Base-by-base conservation (phyloP, 2,888 invertebrate genomes). In the Eledona agricola region DNA sequence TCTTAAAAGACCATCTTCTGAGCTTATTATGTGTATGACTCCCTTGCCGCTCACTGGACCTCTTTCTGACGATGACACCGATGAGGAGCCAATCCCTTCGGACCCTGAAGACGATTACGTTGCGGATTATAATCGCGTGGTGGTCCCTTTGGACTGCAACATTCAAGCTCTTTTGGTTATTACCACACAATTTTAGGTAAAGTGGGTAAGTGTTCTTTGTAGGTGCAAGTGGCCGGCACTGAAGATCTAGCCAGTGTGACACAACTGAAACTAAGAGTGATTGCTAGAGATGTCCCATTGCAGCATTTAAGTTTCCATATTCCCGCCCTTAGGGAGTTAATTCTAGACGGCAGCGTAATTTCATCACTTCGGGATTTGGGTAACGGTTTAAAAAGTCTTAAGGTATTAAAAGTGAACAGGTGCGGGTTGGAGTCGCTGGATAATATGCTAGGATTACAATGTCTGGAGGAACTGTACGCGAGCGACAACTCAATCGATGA, bases 281-380 rank as follows among this genome's bases (percentile, higher is more conserved):
- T 88, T 4, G 83, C 87, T 0, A 81, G 83, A 50, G 80, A 83
- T 45, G 79, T 86, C 3, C 85, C 86, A 10, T 69, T 88, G 26
- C 83, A 87, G 25, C 77, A 87, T 12, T 74, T 88, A 0, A 80
- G 83, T 25, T 74, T 83, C 1, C 81, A 86, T 42, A 79, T 83
- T 25, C 88, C 88, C 2, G 78, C 80, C 28, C 77, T 89, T 1
- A 76, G 80, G 4, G 80, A 80, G 2, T 74, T 89, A 22, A 83
- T 80, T 20, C 74, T 89, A 2, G 86, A 87, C 53, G 88, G 88
- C 15, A 88, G 88, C 60, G 82, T 83, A 3, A 72, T 89, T 1
- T 78, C 80, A 2, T 86, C 88, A 0, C 70, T 89, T 29, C 77
- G 88, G 45, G 88, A 88, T 65, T 78, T 88, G 10, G 89, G 88